Base-by-base conservation (phyloP, 2,888 invertebrate species). In the Scaptomyza cyrtandrae region DNA sequence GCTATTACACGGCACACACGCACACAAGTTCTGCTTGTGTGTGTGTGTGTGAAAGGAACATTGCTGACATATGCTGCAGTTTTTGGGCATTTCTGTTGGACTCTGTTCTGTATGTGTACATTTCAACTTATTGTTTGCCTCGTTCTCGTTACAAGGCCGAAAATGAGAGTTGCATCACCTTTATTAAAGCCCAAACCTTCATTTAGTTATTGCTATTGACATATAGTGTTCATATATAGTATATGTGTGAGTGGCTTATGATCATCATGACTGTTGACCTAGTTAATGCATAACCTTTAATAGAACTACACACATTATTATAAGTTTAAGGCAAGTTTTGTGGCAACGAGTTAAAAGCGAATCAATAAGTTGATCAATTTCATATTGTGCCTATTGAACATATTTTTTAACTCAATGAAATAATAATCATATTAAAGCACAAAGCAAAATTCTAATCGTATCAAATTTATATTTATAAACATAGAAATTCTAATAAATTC, bases 1-100 rank as follows among this genome's bases (percentile, higher is more conserved):
- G 86, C 75, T 82, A 86, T 80, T 83, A 80, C 84, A 78, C 63
- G 59, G 46, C 64, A 66, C 33, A 54, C 46, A 66, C 27, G 24
- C n/a, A 33, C 43, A 52, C 19, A 49, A 10, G 44, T 19, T 29
- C 19, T 44, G 24, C 45, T 50, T 50, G 50, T 19, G n/a, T n/a
- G n/a, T n/a, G n/a, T n/a, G n/a, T n/a, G n/a, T n/a, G n/a, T n/a
- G n/a, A n/a, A n/a, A n/a, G n/a, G n/a, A 39, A 37, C 58, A 52
- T 39, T 35, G 64, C 71, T 45, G 61, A 57, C 63, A 64, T 19
- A 63, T 59, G 58, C 61, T 63, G 74, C 73, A 66, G 59, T 60
- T 56, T 76, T 45, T 31, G 29, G 29, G 7, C 10, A 48, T 43
- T 43, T 7, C 29, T 46, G 53, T 54, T 56, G 19, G 27, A 45